Evolutionary conservation across 2,113 vertebrate species (phyloP).

Genomic region (Mormoops blainvillei): DNA sequence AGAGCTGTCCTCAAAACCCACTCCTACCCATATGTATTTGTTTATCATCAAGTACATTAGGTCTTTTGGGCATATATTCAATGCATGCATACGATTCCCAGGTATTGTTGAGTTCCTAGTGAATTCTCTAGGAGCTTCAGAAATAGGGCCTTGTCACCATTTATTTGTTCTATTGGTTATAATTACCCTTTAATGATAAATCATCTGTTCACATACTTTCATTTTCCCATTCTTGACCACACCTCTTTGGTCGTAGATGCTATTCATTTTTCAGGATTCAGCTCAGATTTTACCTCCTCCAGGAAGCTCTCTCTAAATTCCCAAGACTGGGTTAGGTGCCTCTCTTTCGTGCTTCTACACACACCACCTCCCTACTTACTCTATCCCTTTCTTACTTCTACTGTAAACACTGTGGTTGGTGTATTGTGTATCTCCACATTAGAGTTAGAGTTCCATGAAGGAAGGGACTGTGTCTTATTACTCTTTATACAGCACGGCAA

Average conservation of each 20-base stretch:
- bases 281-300: background rate
- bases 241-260: background rate
- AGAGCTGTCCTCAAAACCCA: background rate
- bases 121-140: background rate
- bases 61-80: background rate
- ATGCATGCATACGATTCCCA: background rate
- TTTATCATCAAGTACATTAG: background rate
- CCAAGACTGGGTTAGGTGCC: background rate
- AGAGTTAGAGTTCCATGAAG: background rate
- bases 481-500: background rate
- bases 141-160: background rate
- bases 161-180: background rate
- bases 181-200: background rate
- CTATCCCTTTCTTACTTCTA: background rate
- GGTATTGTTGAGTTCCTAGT: background rate
- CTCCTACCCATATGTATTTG: background rate
- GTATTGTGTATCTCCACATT: background rate
- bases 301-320: background rate
- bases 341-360: background rate
- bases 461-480: background rate
- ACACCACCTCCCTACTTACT: background rate
- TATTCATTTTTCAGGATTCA: conserved; percentile 19
- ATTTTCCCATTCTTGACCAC: conserved; percentile 3
- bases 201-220: background rate
- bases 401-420: background rate